Evolutionary conservation across 2,888 invertebrate species (phyloP), one percentile per base, ranked within the genome.

Genomic region (Clepsis dumicolana): DNA sequence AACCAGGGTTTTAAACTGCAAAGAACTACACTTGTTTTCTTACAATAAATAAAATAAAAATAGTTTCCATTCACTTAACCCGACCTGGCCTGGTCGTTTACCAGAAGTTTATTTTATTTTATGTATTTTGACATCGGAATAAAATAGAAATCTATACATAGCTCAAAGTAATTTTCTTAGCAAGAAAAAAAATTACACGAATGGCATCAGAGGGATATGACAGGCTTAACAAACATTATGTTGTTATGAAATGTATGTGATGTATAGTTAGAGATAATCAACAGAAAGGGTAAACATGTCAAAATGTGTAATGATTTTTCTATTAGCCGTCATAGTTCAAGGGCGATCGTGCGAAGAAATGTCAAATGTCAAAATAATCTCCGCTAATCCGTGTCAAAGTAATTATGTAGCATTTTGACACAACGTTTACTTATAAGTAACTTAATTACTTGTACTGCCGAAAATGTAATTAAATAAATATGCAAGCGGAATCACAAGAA

Each of bases 291-390:
- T 24, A 35, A 32, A 21, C 35, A 18, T 14, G 16, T n/a, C 21
- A 35, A n/a, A 35, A 35, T 24, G 35, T 56, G 24, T 35, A 14
- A 14, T 35, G 52, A 21, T 56, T 21, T 56, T 35, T 32, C 35
- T 14, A 35, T 56, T 56, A 56, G 21, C 12, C 14, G 21, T 14
- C 21, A 56, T 35, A 56, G 56, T 24, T 56, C 56, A 56, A 56
- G 56, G 35, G 14, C 8, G 21, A 35, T 14, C 35, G 14, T 48
- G 21, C 14, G 10, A 21, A 35, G n/a, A 3, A 32, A 32, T 35
- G 56, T 56, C 56, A 56, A 56, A 56, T 35, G 32, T 56, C 14
- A 35, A 35, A 32, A 24, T 54, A 18, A 54, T 16, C 29, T 29
- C 21, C n/a, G 52, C 25, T n/a, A 25, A 52, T 52, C n/a, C n/a